These are phyloP conservation scores for Gryllus bimaculatus DNA, from an alignment of 1,140 invertebrate genomes.

Conservation along the genomic window DNA sequence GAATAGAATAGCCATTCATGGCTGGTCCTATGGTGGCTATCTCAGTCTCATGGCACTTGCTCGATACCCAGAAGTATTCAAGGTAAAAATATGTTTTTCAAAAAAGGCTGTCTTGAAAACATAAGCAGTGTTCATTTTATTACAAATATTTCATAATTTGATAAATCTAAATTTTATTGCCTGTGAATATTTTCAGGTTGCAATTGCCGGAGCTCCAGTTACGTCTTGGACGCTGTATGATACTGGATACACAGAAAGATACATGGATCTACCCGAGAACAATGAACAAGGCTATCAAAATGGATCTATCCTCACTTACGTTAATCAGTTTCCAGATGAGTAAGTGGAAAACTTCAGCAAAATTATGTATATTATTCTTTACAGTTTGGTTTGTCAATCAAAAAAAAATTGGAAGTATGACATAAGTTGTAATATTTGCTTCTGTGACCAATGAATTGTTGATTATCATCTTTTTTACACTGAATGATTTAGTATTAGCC, in stretches of 20 bases:
- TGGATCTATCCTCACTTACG: constrained; percentile 66
- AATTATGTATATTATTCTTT: neutral
- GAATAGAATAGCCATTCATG: constrained; percentile 86
- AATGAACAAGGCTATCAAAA: constrained; percentile 70
- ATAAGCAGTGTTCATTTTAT: neutral
- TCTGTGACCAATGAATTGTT: neutral
- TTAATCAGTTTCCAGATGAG: constrained; percentile 85
- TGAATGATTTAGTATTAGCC: too few species aligned
- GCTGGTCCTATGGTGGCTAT: constrained; percentile 97
- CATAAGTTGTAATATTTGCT: neutral
- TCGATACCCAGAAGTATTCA: constrained; percentile 73
- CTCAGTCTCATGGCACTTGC: constrained; percentile 76
- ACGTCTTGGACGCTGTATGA: constrained; percentile 92
- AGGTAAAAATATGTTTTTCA: constrained; percentile 39
- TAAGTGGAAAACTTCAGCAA: constrained; percentile 37
- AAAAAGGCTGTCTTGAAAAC: neutral
- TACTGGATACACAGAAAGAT: constrained; percentile 94
- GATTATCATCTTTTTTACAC: too few species aligned
- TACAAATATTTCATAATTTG: constrained; percentile 18
- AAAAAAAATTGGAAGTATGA: neutral
- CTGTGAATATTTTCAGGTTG: constrained; percentile 41
- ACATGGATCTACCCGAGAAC: constrained; percentile 85
- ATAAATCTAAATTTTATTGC: constrained; percentile 13
- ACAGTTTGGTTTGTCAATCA: neutral
- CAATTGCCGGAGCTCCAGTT: constrained; percentile 93